These are phyloP conservation scores for Pseudois nayaur DNA, from an alignment of 2,113 vertebrate species.

Conservation along the genomic window DNA sequence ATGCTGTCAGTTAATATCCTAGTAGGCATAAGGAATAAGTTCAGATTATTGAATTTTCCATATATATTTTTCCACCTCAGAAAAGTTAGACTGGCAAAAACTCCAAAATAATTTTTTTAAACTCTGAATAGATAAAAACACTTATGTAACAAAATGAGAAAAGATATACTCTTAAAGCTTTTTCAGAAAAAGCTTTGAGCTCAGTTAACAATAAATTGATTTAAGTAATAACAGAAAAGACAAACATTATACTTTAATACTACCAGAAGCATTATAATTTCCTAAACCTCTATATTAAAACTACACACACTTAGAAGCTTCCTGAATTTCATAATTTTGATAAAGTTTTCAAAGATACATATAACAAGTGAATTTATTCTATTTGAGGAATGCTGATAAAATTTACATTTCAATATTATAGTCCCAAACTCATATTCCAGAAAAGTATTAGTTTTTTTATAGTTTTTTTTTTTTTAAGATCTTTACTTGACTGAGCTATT, in stretches of 20 bases:
- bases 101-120: neutral
- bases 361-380: neutral
- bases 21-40: neutral
- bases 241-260: neutral
- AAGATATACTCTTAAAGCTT: neutral
- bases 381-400: neutral
- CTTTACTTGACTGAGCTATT: neutral
- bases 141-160: neutral
- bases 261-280: neutral
- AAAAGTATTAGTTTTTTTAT: neutral
- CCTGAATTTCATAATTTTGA: neutral
- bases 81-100: neutral
- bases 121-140: neutral
- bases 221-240: neutral
- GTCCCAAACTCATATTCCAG: neutral
- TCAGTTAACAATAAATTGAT: neutral
- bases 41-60: neutral
- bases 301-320: neutral
- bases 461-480: neutral
- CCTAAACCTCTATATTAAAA: neutral
- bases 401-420: neutral
- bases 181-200: constrained; percentile 2
- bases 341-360: neutral
- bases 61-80: neutral
- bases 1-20: neutral